phyloP scores from a whole-genome alignment of 2,888 invertebrate species.

The Pharmacophagus antenor region DNA sequence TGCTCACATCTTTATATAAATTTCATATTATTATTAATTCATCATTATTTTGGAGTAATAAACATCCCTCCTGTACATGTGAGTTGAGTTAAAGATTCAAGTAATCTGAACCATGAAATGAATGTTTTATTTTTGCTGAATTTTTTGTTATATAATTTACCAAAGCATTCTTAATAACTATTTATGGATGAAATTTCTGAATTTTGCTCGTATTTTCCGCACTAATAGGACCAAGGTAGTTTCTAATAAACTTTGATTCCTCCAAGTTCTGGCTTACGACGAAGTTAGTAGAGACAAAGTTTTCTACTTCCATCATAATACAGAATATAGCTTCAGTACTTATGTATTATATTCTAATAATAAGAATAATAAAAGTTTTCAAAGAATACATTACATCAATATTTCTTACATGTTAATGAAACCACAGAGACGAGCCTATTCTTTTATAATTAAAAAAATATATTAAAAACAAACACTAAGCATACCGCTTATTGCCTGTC shows the following conservation, averaged over 20 bases:
- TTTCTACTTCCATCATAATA: conserved; percentile 14
- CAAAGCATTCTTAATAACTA: neutral
- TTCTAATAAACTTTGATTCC: conserved; percentile 22
- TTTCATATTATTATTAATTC: neutral
- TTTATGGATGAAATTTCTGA: conserved; percentile 3
- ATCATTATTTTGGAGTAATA: neutral
- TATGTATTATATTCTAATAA: neutral
- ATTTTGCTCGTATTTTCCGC: conserved; percentile 12
- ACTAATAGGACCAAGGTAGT: conserved; percentile 19
- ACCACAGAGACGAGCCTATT: too few relatives aligned
- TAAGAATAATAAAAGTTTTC: neutral
- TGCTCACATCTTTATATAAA: too few relatives aligned
- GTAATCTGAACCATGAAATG: too few relatives aligned
- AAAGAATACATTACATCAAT: neutral
- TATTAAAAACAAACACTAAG: too few relatives aligned
- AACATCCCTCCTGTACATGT: neutral
- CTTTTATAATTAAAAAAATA: too few relatives aligned
- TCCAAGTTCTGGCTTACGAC: conserved; percentile 7
- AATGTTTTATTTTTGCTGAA: too few relatives aligned
- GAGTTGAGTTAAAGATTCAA: too few relatives aligned
- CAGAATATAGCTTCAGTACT: neutral
- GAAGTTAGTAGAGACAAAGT: conserved; percentile 9
- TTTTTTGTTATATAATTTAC: too few relatives aligned
- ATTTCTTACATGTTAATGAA: too few relatives aligned
- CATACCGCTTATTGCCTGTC: too few relatives aligned